These are phyloP conservation scores for Eulacestoma nigropectus DNA, from an alignment of 2,113 vertebrate genomes.

Conservation along the genomic window DNA sequence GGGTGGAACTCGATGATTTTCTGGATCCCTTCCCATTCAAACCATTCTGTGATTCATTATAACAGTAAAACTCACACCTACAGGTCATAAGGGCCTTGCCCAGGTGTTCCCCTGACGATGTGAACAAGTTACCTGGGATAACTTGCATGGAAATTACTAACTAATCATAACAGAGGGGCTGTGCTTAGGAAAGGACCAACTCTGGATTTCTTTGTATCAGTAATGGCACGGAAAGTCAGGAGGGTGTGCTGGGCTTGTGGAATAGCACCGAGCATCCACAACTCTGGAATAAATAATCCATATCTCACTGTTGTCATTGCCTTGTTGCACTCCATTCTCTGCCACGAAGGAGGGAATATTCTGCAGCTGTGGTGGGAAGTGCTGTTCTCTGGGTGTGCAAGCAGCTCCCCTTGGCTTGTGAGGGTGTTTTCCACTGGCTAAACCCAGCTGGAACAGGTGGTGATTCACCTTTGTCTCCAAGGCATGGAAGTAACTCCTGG, in stretches of 20 bases:
- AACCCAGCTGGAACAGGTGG: fast-evolving
- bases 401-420: neutral
- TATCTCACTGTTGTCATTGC: neutral
- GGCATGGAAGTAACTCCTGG: fast-evolving
- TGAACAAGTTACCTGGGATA: neutral
- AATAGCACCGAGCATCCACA: neutral
- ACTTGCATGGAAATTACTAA: no score
- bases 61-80: neutral
- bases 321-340: neutral
- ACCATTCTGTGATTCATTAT: neutral
- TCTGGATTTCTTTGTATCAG: neutral
- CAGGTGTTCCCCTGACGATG: no score
- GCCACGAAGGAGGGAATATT: fast-evolving
- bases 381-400: neutral
- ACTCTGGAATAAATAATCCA: neutral
- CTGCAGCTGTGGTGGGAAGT: neutral
- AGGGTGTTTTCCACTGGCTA: neutral
- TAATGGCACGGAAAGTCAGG: neutral
- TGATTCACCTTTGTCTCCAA: neutral
- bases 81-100: neutral
- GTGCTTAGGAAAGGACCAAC: neutral
- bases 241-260: neutral
- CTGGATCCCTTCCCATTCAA: neutral
- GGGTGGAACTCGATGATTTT: no score
- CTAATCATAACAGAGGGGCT: neutral